These are phyloP conservation scores for Harpegnathos saltator DNA, from an alignment of 1,140 invertebrate species.

Conservation along the genomic window DNA sequence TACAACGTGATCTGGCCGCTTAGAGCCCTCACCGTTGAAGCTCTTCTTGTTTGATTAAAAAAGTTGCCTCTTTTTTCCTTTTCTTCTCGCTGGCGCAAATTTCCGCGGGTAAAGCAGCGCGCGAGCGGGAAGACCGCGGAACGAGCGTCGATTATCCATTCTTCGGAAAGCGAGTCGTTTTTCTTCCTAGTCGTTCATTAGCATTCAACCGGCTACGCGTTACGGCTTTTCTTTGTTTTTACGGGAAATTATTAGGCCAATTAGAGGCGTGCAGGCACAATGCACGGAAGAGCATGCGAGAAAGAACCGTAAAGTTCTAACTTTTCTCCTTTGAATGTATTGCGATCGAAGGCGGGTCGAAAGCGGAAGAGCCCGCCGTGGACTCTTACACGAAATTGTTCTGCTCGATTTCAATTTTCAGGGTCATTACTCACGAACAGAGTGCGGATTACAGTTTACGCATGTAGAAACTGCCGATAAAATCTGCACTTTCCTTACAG, in stretches of 20 bases:
- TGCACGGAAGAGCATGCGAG: conserved; percentile 38
- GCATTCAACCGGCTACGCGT: conserved; percentile 35
- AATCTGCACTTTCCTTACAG: neutral
- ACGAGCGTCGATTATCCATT: conserved; percentile 30
- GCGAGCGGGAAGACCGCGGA: conserved; percentile 27
- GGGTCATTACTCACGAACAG: conserved; percentile 18
- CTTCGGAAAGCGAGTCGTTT: conserved; percentile 38
- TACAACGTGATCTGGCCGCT: too few relatives aligned
- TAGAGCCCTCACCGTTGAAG: too few relatives aligned
- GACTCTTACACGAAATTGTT: conserved; percentile 35
- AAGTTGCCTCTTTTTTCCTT: neutral
- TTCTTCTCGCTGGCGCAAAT: neutral
- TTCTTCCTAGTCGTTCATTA: conserved; percentile 42
- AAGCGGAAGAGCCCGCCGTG: conserved; percentile 23
- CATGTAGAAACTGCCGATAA: conserved; percentile 5
- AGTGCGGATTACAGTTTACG: neutral
- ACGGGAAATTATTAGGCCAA: conserved; percentile 49
- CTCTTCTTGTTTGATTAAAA: conserved; percentile 12
- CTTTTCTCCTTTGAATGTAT: conserved; percentile 16
- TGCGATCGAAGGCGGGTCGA: conserved; percentile 33
- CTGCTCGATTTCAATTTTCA: conserved; percentile 45
- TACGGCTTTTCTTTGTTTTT: conserved; percentile 49
- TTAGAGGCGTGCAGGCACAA: conserved; percentile 34
- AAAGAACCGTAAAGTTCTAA: conserved; percentile 43
- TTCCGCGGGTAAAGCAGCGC: neutral